phyloP scores from a whole-genome alignment of 2,888 invertebrate genomes.

The Dugesia japonica region DNA sequence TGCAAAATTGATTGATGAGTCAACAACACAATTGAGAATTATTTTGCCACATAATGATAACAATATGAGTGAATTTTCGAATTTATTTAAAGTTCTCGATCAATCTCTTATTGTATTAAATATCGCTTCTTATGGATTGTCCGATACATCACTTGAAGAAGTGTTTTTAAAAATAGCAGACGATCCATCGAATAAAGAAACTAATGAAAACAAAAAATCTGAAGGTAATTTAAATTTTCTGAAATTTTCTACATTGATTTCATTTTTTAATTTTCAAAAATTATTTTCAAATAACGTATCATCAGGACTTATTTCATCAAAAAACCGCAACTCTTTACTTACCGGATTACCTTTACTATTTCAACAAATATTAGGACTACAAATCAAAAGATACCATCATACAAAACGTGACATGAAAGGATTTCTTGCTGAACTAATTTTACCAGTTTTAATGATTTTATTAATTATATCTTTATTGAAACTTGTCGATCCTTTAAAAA shows the following conservation, averaged over 20 bases:
- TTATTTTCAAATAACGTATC: background rate
- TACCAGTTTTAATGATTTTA: constrained; percentile 52
- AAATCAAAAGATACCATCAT: constrained; percentile 51
- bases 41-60: no score
- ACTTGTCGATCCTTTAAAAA: no score
- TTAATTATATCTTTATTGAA: constrained; percentile 45
- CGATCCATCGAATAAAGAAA: constrained; percentile 37
- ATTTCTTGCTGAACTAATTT: constrained; percentile 51
- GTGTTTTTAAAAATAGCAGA: constrained; percentile 51
- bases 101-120: no score
- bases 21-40: no score
- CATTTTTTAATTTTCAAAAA: no score
- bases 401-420: constrained; percentile 52
- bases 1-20: no score
- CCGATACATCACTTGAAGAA: constrained; percentile 55
- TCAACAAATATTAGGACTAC: constrained; percentile 49
- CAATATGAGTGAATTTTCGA: no score
- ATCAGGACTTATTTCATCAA: background rate
- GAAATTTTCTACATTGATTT: no score
- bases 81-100: no score
- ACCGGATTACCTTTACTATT: constrained; percentile 39
- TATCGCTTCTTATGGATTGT: constrained; percentile 50
- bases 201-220: no score
- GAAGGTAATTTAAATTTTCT: background rate
- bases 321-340: constrained; percentile 35